These are phyloP conservation scores for Daktulosphaira vitifoliae DNA, from an alignment of 1,140 invertebrate species.

Conservation along the genomic window DNA sequence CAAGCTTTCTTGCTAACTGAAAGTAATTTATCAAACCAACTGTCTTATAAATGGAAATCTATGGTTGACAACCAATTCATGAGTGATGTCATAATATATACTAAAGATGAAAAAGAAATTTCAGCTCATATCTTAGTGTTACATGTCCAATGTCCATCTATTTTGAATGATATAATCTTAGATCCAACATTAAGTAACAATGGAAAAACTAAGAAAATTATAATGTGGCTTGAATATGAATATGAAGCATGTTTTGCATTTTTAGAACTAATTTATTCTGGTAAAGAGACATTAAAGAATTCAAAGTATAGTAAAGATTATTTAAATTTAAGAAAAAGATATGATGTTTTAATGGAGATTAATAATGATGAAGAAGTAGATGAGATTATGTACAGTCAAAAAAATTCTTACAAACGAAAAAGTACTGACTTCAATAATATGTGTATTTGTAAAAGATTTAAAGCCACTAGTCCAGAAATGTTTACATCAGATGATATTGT, in stretches of 20 bases:
- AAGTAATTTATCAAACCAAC: too few relatives aligned
- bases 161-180: conserved; percentile 34
- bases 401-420: conserved; percentile 9
- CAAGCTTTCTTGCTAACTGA: too few relatives aligned
- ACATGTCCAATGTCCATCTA: conserved; percentile 33
- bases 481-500: background rate
- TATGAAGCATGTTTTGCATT: conserved; percentile 33
- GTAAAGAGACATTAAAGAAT: background rate
- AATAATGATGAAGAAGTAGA: conserved; percentile 1
- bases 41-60: conserved; percentile 34
- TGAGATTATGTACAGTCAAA: background rate
- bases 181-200: conserved; percentile 16
- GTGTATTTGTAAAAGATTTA: background rate
- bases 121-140: conserved; percentile 36
- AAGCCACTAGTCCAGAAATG: conserved; percentile 22
- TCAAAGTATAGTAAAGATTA: background rate
- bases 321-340: conserved; percentile 11
- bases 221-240: conserved; percentile 35
- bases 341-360: background rate
- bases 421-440: background rate
- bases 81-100: conserved; percentile 36
- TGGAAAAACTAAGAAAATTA: conserved; percentile 32
- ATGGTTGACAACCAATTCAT: conserved; percentile 34
- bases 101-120: conserved; percentile 36
- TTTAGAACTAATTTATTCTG: conserved; percentile 35